Base-by-base conservation (phyloP, 2,888 invertebrate genomes). In the Acleris emargana region DNA sequence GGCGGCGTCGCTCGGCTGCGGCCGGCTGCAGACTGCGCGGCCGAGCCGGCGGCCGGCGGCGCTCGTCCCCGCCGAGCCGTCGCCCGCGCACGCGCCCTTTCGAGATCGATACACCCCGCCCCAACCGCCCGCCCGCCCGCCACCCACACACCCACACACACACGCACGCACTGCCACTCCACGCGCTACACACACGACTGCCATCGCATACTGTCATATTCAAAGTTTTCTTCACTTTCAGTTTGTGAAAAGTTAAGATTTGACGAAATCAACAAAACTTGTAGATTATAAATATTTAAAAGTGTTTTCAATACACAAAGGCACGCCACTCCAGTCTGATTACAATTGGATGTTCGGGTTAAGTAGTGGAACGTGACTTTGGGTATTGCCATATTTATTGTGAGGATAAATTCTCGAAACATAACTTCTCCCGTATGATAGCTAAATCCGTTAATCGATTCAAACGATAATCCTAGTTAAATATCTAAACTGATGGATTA, bases 101-200 rank as follows among this genome's bases (percentile, higher is more conserved):
- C 72, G 80, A 81, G 89, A 91, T 91, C 91, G 88, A 91, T 91
- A 91, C 91, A 82, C 91, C 90, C 89, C 85, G 82, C 88, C 87
- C 89, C 77, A 77, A 81, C 89, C 85, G 75, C 84, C 64, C 71
- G 62, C 67, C 73, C 87, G 71, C 88, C 90, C 85, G 77, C 73
- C 73, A 79, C 80, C 79, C 80, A 76, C 82, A 70, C 79, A 77
- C 78, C 74, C 78, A 72, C 66, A 68, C 75, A 71, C 71, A 75
- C 84, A 76, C 79, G 75, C 80, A 67, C 71, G 67, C 78, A 73
- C 72, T 70, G 72, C 73, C 77, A 74, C 71, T 74, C 76, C 76
- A 79, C 75, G 64, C 73, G 72, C 75, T 75, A 73, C 76, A 76
- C 76, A 73, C 71, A 73, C 74, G 72, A 73, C 71, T 72, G 79